Conservation (phyloP, 2,113 vertebrate genomes). For the Carassius carassius region DNA sequence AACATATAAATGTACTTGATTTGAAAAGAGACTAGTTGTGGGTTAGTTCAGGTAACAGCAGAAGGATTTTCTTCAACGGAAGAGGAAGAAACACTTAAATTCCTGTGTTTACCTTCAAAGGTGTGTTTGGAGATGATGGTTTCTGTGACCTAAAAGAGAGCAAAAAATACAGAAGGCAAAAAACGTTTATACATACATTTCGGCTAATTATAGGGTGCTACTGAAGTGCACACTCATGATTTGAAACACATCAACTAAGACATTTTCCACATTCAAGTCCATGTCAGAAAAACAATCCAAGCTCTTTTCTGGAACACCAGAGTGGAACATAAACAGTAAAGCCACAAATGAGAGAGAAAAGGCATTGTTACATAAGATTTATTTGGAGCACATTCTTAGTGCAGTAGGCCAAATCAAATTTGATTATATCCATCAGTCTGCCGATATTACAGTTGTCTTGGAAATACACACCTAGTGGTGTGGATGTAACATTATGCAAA, state of each 20-base stretch:
- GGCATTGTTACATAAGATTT: neutral
- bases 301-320: neutral
- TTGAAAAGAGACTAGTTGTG: neutral
- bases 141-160: conserved; percentile 67
- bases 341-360: neutral
- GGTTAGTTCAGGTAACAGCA: neutral
- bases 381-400: neutral
- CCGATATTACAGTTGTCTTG: no score
- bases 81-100: neutral
- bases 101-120: conserved; percentile 57
- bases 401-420: no score
- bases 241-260: no score
- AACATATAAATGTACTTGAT: neutral
- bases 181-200: no score
- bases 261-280: conserved; percentile 23
- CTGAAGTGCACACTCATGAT: no score
- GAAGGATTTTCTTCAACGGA: neutral
- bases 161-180: neutral
- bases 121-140: conserved; percentile 61
- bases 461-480: no score
- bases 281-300: neutral
- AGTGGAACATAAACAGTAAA: conserved; percentile 13
- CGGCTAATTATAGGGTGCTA: no score
- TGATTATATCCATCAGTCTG: no score
- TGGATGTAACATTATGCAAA: no score